Conservation (phyloP, 2,113 vertebrate genomes). For the Cnemophilus loriae region DNA sequence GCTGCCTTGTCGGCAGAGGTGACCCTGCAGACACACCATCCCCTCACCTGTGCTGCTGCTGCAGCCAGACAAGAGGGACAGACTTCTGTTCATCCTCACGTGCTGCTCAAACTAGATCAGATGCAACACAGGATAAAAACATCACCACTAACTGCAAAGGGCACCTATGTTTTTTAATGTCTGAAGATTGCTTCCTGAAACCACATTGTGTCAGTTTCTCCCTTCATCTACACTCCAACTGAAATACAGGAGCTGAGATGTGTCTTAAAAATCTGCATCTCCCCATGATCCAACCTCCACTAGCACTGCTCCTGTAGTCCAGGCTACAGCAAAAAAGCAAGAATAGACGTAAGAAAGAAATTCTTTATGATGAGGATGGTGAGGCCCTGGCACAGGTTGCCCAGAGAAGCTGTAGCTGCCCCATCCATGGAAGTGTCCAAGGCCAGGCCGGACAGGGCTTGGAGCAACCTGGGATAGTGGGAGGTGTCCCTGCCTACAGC, state of each 20-base stretch:
- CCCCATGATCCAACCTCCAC: neutral
- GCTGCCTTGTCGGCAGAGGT: neutral
- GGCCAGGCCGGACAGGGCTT: fast-evolving
- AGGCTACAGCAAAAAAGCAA: neutral
- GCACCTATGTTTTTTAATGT: fast-evolving
- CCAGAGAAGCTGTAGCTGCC: neutral
- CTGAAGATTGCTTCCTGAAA: neutral
- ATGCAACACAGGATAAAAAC: neutral
- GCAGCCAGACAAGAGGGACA: neutral
- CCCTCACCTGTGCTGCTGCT: neutral
- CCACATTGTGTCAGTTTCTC: neutral
- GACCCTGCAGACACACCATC: neutral
- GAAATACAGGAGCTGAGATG: neutral
- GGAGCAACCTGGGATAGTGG: fast-evolving
- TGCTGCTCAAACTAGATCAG: neutral
- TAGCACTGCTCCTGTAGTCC: neutral
- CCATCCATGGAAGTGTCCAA: fast-evolving
- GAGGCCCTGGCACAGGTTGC: fast-evolving
- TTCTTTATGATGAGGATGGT: fast-evolving
- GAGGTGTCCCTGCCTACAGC: fast-evolving
- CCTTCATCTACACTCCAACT: neutral
- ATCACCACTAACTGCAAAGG: neutral
- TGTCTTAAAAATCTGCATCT: neutral
- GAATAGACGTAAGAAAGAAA: fast-evolving
- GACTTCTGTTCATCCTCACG: neutral